phyloP scores from a whole-genome alignment of 2,113 vertebrate genomes.

The Fulica atra region DNA sequence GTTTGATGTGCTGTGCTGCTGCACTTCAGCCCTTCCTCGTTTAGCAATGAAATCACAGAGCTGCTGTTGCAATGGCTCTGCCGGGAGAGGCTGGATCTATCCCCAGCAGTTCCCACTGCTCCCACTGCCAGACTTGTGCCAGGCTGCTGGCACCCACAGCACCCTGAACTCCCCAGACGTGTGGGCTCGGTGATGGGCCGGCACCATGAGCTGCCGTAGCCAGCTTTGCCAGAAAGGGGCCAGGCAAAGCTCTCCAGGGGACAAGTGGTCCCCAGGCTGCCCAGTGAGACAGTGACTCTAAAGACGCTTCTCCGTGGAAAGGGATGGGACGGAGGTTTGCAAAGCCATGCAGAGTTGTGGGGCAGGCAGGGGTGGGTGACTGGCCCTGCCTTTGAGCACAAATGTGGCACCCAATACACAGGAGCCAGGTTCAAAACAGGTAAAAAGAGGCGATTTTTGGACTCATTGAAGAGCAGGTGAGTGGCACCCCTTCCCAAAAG shows the following conservation, averaged over 20 bases:
- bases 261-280: not conserved
- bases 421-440: not conserved
- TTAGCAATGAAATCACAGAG: not conserved
- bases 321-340: not conserved
- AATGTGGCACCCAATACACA: not conserved
- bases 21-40: not conserved
- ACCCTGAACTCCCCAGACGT: not conserved
- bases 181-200: accelerated
- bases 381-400: not conserved
- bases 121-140: not conserved
- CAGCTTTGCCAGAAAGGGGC: not conserved
- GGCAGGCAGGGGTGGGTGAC: not conserved
- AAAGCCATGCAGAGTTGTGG: not conserved
- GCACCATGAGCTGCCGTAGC: not conserved
- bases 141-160: not conserved
- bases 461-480: not conserved
- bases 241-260: not conserved
- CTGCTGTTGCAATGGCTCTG: not conserved
- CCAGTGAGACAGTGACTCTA: not conserved
- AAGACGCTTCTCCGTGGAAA: not conserved
- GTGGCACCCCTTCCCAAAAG: not conserved
- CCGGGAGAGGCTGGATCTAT: not conserved
- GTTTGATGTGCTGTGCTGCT: not conserved
- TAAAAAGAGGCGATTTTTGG: not conserved
- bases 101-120: not conserved